phyloP scores from a whole-genome alignment of 1,140 invertebrate genomes.

The Drosophila leontia region DNA sequence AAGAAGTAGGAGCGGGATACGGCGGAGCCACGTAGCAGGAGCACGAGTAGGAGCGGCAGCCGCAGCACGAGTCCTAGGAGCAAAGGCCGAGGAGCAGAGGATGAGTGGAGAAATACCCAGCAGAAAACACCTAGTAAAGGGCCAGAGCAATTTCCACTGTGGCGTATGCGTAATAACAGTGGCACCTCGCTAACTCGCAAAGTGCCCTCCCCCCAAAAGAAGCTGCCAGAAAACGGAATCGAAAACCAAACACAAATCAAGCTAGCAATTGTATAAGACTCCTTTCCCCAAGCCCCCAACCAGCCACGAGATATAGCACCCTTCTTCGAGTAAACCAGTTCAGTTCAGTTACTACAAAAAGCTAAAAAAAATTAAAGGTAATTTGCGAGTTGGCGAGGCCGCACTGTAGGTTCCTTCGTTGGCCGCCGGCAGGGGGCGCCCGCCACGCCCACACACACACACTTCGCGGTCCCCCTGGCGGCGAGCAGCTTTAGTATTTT shows the following conservation, averaged over 20 bases:
- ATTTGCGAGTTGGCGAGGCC: slow-evolving; percentile 31
- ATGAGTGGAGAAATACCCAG: slow-evolving; percentile 29
- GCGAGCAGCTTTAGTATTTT: slow-evolving; percentile 47
- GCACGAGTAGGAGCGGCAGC: slow-evolving; percentile 13
- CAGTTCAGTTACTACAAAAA: background rate
- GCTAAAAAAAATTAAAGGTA: background rate
- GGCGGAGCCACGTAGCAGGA: slow-evolving; percentile 14
- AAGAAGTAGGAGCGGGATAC: slow-evolving; percentile 58
- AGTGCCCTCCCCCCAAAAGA: slow-evolving; percentile 15
- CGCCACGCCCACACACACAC: slow-evolving; percentile 19
- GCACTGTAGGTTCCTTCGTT: slow-evolving; percentile 37
- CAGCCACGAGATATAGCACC: background rate
- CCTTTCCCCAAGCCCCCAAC: background rate
- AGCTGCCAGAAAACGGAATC: slow-evolving; percentile 32
- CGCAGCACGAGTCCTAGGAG: slow-evolving; percentile 26
- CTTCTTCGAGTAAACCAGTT: slow-evolving; percentile 2
- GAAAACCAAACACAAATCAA: slow-evolving; percentile 21
- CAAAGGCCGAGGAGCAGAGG: slow-evolving; percentile 7
- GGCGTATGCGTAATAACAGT: slow-evolving; percentile 48
- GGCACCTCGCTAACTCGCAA: slow-evolving; percentile 32
- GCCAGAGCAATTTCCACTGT: slow-evolving; percentile 24
- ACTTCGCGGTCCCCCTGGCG: slow-evolving; percentile 6
- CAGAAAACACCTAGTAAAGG: slow-evolving; percentile 33
- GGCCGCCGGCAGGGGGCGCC: slow-evolving; percentile 19
- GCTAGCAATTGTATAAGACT: slow-evolving; percentile 13